These are phyloP conservation scores for Pycnomerus fuliginosus DNA, from an alignment of 2,888 invertebrate species.

Conservation along the genomic window DNA sequence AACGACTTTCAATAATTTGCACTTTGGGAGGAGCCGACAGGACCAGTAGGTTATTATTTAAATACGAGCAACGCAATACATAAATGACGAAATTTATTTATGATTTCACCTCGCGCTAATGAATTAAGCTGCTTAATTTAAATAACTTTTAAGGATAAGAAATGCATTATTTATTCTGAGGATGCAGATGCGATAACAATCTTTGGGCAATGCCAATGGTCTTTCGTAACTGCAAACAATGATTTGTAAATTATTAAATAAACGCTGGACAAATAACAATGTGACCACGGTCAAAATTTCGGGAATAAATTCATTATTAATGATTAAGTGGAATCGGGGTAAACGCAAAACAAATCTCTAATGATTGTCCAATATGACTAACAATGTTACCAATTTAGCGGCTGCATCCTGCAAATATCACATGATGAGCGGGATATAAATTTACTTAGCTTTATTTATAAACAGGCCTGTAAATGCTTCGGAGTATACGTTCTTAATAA, in stretches of 20 bases:
- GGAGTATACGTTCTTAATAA: too few species aligned
- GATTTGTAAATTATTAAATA: conserved; percentile 4
- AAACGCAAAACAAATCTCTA: not conserved
- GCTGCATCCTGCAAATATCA: conserved; percentile 7
- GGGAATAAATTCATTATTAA: conserved; percentile 8
- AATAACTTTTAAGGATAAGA: too few species aligned
- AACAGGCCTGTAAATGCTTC: too few species aligned
- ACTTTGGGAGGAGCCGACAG: too few species aligned
- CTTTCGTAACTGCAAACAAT: conserved; percentile 4
- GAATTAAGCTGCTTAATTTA: too few species aligned
- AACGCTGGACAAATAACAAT: conserved; percentile 8
- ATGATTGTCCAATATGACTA: conserved; percentile 3
- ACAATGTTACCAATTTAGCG: conserved; percentile 2
- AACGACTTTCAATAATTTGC: too few species aligned
- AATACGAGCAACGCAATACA: too few species aligned
- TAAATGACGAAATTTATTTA: too few species aligned
- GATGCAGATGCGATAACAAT: too few species aligned
- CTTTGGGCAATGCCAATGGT: conserved; percentile 7
- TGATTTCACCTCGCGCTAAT: too few species aligned
- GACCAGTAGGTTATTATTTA: too few species aligned
- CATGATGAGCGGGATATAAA: conserved; percentile 1
- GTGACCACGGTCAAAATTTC: conserved; percentile 1
- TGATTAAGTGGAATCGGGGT: conserved; percentile 2
- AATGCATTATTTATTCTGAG: too few species aligned
- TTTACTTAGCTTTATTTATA: not conserved